phyloP scores from a whole-genome alignment of 2,113 vertebrate genomes.

The Pseudopodoces humilis region DNA sequence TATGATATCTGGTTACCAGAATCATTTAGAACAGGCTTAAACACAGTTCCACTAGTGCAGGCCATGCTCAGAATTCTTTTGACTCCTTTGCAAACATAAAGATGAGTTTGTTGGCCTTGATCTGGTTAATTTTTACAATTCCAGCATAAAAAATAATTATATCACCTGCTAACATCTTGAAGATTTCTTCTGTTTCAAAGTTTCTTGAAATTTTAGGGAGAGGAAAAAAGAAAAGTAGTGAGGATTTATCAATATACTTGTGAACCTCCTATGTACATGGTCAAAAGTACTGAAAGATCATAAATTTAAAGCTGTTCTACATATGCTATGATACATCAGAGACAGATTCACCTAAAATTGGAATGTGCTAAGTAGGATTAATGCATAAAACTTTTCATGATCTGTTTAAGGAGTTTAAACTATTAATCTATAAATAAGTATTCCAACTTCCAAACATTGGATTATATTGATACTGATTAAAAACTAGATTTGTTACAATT shows the following conservation, averaged over 20 bases:
- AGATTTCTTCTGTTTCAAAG: neutral
- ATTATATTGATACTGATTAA: neutral
- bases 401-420: conserved; percentile 29
- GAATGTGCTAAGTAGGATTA: conserved; percentile 24
- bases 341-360: neutral
- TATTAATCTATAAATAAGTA: conserved; percentile 11
- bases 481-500: neutral
- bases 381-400: neutral
- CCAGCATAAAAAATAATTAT: neutral
- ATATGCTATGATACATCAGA: neutral
- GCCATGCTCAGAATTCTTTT: neutral
- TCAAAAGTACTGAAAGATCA: neutral
- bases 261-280: neutral
- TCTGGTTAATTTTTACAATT: neutral
- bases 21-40: neutral
- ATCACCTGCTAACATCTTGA: neutral
- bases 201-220: neutral
- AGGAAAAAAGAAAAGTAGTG: neutral
- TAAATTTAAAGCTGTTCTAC: neutral
- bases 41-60: neutral
- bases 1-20: neutral
- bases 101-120: neutral
- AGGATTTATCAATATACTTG: neutral
- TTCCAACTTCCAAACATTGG: neutral
- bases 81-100: neutral